These are phyloP conservation scores for Coecobrya sp. DNA, from an alignment of 2,888 invertebrate species.

Conservation along the genomic window DNA sequence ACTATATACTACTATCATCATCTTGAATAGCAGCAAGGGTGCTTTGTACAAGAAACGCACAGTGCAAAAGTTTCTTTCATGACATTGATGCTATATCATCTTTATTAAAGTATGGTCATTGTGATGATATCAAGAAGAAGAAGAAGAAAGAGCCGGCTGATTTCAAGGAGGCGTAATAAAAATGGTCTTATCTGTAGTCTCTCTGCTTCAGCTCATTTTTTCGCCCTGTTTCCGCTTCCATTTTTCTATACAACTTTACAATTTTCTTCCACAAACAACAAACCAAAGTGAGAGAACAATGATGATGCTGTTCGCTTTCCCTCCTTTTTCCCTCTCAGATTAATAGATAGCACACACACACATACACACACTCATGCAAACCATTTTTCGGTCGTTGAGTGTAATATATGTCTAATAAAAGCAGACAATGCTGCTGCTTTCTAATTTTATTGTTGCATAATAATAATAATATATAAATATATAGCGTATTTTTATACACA, in stretches of 20 bases:
- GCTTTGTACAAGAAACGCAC: not conserved
- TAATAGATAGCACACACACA: conserved; percentile 72
- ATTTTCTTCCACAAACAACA: conserved; percentile 21
- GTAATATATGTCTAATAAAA: conserved; percentile 27
- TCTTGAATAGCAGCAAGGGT: not conserved
- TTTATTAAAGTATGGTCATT: conserved; percentile 77
- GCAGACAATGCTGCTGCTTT: conserved; percentile 14
- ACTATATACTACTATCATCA: conserved; percentile 14
- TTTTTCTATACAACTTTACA: not conserved
- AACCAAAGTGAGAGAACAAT: conserved; percentile 47
- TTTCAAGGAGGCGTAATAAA: conserved; percentile 77
- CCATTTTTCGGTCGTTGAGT: conserved; percentile 34
- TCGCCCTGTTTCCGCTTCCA: conserved; percentile 22
- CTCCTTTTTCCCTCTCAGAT: conserved; percentile 64
- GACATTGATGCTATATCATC: conserved; percentile 69
- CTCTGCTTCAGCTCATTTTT: conserved; percentile 33
- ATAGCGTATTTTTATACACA: not conserved
- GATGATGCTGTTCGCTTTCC: conserved; percentile 58
- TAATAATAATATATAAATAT: conserved; percentile 4
- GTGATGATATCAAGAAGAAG: conserved; percentile 69
- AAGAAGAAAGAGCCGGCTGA: conserved; percentile 47
- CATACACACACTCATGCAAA: conserved; percentile 4
- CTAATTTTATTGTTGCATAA: conserved; percentile 42
- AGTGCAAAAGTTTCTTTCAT: conserved; percentile 37
- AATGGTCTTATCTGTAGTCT: conserved; percentile 65